phyloP scores from a whole-genome alignment of 2,888 invertebrate genomes.

The Phaedon cochleariae region DNA sequence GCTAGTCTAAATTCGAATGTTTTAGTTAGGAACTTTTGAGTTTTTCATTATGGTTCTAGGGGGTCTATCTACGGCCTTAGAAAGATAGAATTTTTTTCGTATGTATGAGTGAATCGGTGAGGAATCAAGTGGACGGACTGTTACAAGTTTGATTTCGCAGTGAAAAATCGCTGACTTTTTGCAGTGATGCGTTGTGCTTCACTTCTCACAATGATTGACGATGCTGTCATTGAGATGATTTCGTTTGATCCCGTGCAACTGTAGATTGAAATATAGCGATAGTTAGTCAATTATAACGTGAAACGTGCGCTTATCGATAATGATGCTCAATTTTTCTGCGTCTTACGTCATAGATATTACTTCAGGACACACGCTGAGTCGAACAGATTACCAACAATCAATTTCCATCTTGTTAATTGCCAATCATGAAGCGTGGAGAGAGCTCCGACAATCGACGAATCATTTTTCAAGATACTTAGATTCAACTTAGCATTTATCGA shows the following conservation, averaged over 20 bases:
- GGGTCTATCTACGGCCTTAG: no score
- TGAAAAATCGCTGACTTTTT: neutral
- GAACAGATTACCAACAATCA: conserved; percentile 21
- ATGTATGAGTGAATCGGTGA: no score
- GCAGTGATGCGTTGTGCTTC: neutral
- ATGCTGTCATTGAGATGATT: neutral
- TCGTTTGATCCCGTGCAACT: neutral
- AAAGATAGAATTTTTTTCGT: no score
- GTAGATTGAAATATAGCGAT: conserved; percentile 13
- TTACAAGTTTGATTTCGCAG: no score
- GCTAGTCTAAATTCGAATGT: no score
- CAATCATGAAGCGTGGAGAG: conserved; percentile 7
- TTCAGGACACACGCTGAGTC: conserved; percentile 20
- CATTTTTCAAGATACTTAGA: neutral
- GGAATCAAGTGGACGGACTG: no score
- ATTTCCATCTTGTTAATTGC: conserved; percentile 23
- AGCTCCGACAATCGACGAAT: conserved; percentile 3
- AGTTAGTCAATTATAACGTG: conserved; percentile 12
- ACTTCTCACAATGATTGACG: neutral
- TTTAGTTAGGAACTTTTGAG: no score
- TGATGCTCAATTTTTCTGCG: conserved; percentile 17
- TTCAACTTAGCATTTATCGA: neutral
- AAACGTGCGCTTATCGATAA: conserved; percentile 17
- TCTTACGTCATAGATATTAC: conserved; percentile 11
- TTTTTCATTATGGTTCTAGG: no score